Evolutionary conservation across 2,797 vertebrate genomes (phyloP), one percentile per base, ranked within the genome.

Genomic region (Numenius phaeopus): DNA sequence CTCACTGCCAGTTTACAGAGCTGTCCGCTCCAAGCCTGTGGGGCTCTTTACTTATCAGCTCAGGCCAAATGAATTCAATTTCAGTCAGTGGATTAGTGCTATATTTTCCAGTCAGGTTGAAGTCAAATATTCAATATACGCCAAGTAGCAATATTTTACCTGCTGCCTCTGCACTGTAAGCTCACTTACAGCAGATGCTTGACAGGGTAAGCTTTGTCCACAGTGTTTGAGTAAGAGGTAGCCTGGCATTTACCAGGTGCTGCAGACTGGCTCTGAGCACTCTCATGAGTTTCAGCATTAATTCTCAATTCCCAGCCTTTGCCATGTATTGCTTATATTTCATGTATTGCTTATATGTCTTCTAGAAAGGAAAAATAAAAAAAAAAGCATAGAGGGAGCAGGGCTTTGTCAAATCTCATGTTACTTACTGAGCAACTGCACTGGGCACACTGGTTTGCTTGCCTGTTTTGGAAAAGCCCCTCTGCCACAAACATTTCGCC

Each of bases 391-490:
- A 71, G 55, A 55, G 46, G 69, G 87, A 91, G 65, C 79, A 83
- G 46, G 57, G 23, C 30, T 79, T n/a, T 87, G 37, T n/a, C 30
- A 69, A 69, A 39, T 34, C 11, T 34, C 11, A 3, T 37, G 29
- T 70, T 71, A 98, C 98, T 98, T 98, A 98, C 98, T 80, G 98
- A 98, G 95, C 98, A 98, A 93, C 98, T 98, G 97, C 98, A 98
- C 87, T 98, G 98, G 73, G 97, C 98, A 65, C 98, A 98, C 46
- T 98, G 98, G 95, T 98, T 98, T 87, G 98, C 96, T 96, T 98
- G 98, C 59, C 97, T 97, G 89, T 98, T 98, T 92, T 98, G 98
- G 97, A 98, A 98, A 50, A 98, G 98, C 15, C 98, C 98, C 81
- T 98, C 98, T 49, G 98, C 98, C 94, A 98, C 92, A 84, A 98